Base-by-base conservation (phyloP, 2,888 invertebrate genomes). In the Cantharis lateralis region DNA sequence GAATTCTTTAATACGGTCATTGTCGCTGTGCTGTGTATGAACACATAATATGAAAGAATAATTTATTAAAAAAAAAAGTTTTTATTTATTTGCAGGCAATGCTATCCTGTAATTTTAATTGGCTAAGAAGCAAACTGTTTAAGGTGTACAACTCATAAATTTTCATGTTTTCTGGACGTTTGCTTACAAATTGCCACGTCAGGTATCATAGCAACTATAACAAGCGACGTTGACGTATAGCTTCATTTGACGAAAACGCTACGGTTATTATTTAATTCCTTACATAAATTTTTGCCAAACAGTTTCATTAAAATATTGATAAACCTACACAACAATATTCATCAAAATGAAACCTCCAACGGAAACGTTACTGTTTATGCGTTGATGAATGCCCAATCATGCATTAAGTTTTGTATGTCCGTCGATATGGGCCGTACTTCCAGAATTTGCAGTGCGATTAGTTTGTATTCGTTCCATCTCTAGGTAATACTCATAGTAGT, bases 81-180 rank as follows among this genome's bases (percentile, higher is more conserved):
- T 48, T 66, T 20, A 72, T 15, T 72, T 32, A 32, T 66, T 18
- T 48, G 3, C 48, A 18, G 20, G 15, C 4, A 18, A 48, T 16
- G 72, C n/a, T n/a, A 63, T 48, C 63, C 18, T 72, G 66, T 72
- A 66, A 72, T 72, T 72, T 72, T 72, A 72, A 72, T 72, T 72
- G 72, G 66, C 24, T 48, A 28, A 64, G 66, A n/a, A 71, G 62
- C 18, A 64, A 11, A 63, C 20, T 66, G 64, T 62, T 72, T 18
- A 64, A 48, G 64, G 72, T 72, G 64, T 20, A 66, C 24, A 72
- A 71, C 28, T 64, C 72, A 72, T 72, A 72, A 72, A 66, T 72
- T 72, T 66, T 72, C 66, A 15, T 66, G 66, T 66, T 72, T 61
- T 72, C 72, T 64, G 15, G 72, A 71, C 15, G 20, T 61, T 66